These are phyloP conservation scores for Carposina sasakii DNA, from an alignment of 1,140 invertebrate species.

Conservation along the genomic window DNA sequence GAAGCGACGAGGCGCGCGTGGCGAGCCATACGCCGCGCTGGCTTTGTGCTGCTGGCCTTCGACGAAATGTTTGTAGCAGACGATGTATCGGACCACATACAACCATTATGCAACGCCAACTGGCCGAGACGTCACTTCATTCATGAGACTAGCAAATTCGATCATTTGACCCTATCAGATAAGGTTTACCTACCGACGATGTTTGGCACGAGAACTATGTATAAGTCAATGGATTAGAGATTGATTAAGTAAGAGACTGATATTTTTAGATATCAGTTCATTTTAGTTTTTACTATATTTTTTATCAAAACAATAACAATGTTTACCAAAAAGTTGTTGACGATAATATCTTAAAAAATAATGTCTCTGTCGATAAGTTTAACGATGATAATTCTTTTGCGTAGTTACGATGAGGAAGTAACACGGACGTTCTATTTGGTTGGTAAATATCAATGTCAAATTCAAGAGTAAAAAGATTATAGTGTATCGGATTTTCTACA, in stretches of 20 bases:
- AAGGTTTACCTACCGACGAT: too few species aligned
- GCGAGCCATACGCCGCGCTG: slow-evolving; percentile 55
- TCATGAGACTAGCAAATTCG: too few species aligned
- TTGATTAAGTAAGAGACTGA: too few species aligned
- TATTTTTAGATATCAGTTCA: too few species aligned
- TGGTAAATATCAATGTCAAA: slow-evolving; percentile 42
- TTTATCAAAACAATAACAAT: too few species aligned
- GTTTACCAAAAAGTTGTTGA: too few species aligned
- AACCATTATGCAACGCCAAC: slow-evolving; percentile 54
- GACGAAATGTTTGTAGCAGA: slow-evolving; percentile 56
- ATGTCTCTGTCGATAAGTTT: slow-evolving; percentile 41
- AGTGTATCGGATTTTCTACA: too few species aligned
- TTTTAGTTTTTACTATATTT: too few species aligned
- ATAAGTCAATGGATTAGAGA: too few species aligned
- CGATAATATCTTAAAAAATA: too few species aligned
- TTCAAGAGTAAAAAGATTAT: slow-evolving; percentile 51
- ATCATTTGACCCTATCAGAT: too few species aligned
- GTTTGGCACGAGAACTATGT: too few species aligned
- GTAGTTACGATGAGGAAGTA: slow-evolving; percentile 39
- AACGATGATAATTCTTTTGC: slow-evolving; percentile 56
- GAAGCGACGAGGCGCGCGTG: slow-evolving; percentile 65
- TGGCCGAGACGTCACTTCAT: slow-evolving; percentile 60
- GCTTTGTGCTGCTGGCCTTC: slow-evolving; percentile 65
- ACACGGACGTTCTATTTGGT: slow-evolving; percentile 48
- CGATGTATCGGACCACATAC: slow-evolving; percentile 49